Base-by-base conservation (phyloP, 1,140 invertebrate species). In the Drosophila santomea region DNA sequence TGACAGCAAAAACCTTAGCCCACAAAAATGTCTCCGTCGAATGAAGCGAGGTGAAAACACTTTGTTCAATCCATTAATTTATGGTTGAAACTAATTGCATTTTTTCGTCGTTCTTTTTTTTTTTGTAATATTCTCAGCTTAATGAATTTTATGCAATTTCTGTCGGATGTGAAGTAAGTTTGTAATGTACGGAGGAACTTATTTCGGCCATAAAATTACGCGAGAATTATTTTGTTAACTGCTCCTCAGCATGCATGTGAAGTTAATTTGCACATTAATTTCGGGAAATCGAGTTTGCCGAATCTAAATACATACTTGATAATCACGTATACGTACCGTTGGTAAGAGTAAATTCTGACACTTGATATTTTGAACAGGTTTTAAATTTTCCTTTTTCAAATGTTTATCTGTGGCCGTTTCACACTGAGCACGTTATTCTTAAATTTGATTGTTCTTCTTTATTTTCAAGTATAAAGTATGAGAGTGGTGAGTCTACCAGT, bases 311-410 rank as follows among this genome's bases (percentile, higher is more conserved):
- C 28, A 38, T 63, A 43, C 25, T n/a, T 54, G 32, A 56, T 35
- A 20, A 71, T 81, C 45, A 81, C 68, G 60, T 62, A 82, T 85
- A 85, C 82, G 67, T 80, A 83, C 80, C 76, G 61, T 72, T 14
- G 38, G 41, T 17, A 15, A 41, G 35, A 25, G 12, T 10, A 48
- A 43, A 50, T 35, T 67, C 32, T 58, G 39, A 28, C 43, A 55
- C 55, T 64, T 63, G 12, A 28, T 50, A 38, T 43, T 39, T 38
- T 54, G 43, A 76, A 56, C 55, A 51, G 38, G 50, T 51, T 20
- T 0, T 55, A 50, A 36, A 0, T n/a, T 48, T 51, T 10, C 55
- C 55, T 61, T 10, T 59, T 50, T 63, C 25, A 48, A 73, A 56
- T 47, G 25, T 63, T 60, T 32, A 41, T 60, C 23, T 79, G 39